These are phyloP conservation scores for Protaetia brevitarsis DNA, from an alignment of 1,140 invertebrate genomes.

Conservation along the genomic window DNA sequence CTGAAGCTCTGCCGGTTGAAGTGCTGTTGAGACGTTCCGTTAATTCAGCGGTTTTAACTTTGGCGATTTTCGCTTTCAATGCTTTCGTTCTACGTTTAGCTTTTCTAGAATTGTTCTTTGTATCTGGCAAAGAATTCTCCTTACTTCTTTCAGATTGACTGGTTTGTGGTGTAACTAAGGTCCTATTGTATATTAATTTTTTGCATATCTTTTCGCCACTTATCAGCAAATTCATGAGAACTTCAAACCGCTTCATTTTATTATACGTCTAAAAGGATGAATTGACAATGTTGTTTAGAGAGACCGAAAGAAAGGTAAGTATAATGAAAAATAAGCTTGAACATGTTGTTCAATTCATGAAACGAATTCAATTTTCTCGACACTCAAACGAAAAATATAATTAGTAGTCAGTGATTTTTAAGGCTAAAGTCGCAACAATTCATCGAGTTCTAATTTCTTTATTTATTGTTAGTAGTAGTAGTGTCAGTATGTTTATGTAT, in stretches of 20 bases:
- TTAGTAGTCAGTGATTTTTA: too few species aligned
- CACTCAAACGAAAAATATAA: too few species aligned
- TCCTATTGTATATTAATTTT: constrained; percentile 13
- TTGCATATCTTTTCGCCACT: constrained; percentile 23
- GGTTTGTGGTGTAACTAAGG: not conserved
- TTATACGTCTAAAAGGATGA: constrained; percentile 5
- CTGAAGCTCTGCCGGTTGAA: not conserved
- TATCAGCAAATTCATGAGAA: constrained; percentile 20
- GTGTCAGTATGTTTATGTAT: too few species aligned
- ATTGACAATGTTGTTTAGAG: not conserved
- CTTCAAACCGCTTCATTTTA: constrained; percentile 23
- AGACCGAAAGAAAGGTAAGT: not conserved
- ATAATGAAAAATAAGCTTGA: too few species aligned
- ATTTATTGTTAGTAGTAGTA: too few species aligned
- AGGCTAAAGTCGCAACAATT: too few species aligned
- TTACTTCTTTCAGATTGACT: not conserved
- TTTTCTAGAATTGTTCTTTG: constrained; percentile 26
- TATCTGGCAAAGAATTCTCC: not conserved
- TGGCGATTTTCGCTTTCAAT: constrained; percentile 34
- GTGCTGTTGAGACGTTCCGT: constrained; percentile 27
- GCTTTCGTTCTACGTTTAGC: constrained; percentile 34
- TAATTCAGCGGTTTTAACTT: constrained; percentile 33
- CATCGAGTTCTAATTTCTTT: too few species aligned
- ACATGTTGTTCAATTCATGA: too few species aligned
- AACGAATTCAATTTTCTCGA: too few species aligned